Percentiles rank a stretch among this genome's conserved stretches.
Conservation (phyloP, 2,113 vertebrate species). For the Sporophila hypoxantha region DNA sequence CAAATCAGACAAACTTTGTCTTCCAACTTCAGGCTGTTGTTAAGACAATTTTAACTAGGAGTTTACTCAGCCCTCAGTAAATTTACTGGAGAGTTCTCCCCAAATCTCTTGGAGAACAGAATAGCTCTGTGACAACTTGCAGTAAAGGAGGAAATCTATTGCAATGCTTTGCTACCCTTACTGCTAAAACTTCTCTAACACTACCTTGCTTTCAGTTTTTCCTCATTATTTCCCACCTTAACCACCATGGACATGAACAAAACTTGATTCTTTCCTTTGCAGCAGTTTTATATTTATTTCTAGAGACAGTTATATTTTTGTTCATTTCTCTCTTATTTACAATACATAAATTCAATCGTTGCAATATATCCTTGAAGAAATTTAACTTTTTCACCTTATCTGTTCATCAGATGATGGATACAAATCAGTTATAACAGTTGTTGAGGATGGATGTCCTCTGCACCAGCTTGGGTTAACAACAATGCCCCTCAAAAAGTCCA, state of each 20-base stretch:
- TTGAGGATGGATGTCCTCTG: background rate
- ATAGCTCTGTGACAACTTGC: background rate
- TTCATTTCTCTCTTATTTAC: background rate
- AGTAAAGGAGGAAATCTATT: background rate
- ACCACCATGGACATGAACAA: background rate
- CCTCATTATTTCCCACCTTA: background rate
- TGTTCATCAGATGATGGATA: background rate
- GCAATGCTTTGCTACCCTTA: background rate
- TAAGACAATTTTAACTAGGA: background rate
- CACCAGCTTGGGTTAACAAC: background rate
- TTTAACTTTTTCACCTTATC: background rate
- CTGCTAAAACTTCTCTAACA: background rate
- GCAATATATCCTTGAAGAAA: background rate
- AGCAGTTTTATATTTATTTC: background rate
- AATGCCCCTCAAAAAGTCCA: background rate
- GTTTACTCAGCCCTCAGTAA: background rate
- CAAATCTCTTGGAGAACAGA: background rate
- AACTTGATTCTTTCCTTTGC: background rate
- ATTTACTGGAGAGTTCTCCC: background rate
- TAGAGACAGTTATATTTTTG: background rate
- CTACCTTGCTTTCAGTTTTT: background rate
- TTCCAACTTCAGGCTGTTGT: background rate
- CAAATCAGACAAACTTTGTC: background rate
- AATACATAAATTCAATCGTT: background rate
- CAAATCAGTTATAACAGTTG: background rate